Percentiles rank a stretch among this genome's conserved stretches.
phyloP scores from a whole-genome alignment of 2,888 invertebrate species.

The Nebria brevicollis region DNA sequence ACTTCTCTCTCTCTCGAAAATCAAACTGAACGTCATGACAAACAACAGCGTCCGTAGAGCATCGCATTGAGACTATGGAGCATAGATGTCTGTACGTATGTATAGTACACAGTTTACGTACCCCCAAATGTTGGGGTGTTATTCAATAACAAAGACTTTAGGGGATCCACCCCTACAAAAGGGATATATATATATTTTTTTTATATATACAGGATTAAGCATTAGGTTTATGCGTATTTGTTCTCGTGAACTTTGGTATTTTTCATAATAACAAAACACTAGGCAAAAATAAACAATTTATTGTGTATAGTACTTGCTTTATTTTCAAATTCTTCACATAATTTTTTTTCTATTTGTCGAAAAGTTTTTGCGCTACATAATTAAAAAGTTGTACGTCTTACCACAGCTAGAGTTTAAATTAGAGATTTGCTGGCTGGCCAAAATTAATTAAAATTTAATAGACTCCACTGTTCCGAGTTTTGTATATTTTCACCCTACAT shows the following conservation, averaged over 20 bases:
- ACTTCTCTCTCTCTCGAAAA: neutral
- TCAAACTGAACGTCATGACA: neutral
- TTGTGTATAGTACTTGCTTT: too few relatives aligned
- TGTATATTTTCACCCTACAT: neutral
- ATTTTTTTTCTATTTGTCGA: neutral
- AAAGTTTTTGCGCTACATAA: neutral
- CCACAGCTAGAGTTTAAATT: neutral
- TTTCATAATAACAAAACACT: neutral
- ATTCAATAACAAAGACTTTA: slow-evolving; percentile 18
- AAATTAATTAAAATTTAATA: neutral
- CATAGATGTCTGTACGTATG: neutral
- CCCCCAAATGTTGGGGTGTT: slow-evolving; percentile 6
- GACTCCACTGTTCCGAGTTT: neutral
- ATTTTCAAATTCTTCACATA: neutral
- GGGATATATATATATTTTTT: neutral
- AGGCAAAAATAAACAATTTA: neutral
- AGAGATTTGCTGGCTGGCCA: neutral
- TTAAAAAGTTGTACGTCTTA: neutral
- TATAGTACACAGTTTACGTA: slow-evolving; percentile 2
- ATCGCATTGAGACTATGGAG: neutral
- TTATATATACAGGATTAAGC: neutral
- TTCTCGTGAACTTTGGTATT: neutral
- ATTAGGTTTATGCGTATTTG: neutral
- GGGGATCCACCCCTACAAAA: neutral
- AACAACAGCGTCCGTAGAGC: neutral